phyloP scores from a whole-genome alignment of 2,888 invertebrate species.

The Elysia crispata region DNA sequence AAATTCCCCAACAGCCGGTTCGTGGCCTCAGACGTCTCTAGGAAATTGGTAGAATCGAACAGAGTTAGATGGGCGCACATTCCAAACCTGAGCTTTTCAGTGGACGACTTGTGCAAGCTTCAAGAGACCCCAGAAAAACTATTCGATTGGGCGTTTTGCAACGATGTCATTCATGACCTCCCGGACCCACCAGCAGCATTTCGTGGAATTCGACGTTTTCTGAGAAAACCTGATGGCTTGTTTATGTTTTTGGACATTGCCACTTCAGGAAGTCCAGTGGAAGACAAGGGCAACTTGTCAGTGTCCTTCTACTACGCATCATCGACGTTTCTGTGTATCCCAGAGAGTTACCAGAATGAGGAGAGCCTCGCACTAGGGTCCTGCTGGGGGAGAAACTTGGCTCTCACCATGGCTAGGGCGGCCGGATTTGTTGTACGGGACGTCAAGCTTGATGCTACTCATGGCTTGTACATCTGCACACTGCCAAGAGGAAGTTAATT shows the following conservation, averaged over 20 bases:
- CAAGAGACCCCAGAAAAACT: conserved; percentile 32
- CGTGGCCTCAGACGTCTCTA: conserved; percentile 43
- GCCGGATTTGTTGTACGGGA: no score
- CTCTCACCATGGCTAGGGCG: no score
- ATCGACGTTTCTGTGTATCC: no score
- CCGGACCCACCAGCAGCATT: conserved; percentile 47
- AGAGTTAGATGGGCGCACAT: conserved; percentile 21
- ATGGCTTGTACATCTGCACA: no score
- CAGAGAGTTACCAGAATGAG: no score
- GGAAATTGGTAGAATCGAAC: conserved; percentile 20
- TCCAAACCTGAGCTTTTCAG: conserved; percentile 39
- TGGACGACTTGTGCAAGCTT: conserved; percentile 42
- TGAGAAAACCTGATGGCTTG: conserved; percentile 22
- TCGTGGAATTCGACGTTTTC: conserved; percentile 32
- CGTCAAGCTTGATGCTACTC: no score
- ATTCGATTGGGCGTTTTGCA: conserved; percentile 48
- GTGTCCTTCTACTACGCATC: conserved; percentile 36
- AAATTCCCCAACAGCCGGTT: conserved; percentile 49
- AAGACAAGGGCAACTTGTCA: conserved; percentile 38
- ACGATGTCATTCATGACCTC: conserved; percentile 52
- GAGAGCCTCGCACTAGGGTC: no score
- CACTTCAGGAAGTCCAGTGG: conserved; percentile 29
- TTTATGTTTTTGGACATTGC: conserved; percentile 37
- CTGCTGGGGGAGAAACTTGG: no score
- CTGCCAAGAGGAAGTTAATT: no score